phyloP scores from a whole-genome alignment of 2,113 vertebrate genomes.

The Micronisus gabar region DNA sequence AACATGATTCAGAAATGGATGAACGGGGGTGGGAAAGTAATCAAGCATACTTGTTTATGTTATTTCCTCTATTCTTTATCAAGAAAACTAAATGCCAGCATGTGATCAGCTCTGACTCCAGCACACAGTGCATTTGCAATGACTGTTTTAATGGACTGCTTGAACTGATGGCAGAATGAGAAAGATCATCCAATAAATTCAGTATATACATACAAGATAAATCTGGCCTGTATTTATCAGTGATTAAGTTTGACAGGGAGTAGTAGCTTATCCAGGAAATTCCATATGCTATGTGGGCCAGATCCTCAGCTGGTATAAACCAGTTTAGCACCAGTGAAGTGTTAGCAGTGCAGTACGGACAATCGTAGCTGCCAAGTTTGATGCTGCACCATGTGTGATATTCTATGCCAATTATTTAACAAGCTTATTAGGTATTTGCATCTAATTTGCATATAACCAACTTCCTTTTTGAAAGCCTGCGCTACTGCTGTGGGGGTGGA shows the following conservation, averaged over 20 bases:
- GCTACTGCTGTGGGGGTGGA: background rate
- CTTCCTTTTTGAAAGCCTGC: conserved; percentile 18
- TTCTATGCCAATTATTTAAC: conserved; percentile 43
- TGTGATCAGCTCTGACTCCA: conserved; percentile 50
- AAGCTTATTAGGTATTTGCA: conserved; percentile 48
- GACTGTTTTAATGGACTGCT: conserved; percentile 7
- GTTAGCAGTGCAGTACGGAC: background rate
- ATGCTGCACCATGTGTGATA: conserved; percentile 24
- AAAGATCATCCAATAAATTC: conserved; percentile 7
- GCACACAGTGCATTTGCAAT: background rate
- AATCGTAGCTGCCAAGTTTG: background rate
- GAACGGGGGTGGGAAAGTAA: conserved; percentile 62
- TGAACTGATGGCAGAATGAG: background rate
- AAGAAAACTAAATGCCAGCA: conserved; percentile 59
- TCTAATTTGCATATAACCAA: conserved; percentile 36
- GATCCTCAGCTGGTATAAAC: conserved; percentile 30
- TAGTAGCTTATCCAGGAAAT: conserved; percentile 42
- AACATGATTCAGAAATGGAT: conserved; percentile 65
- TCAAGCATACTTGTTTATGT: conserved; percentile 61
- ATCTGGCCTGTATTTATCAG: conserved; percentile 14
- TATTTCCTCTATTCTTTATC: conserved; percentile 64
- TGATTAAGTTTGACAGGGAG: conserved; percentile 1
- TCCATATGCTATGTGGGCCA: conserved; percentile 33
- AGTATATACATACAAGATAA: background rate
- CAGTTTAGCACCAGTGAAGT: conserved; percentile 27